Percentiles rank a stretch among this genome's conserved stretches.
Conservation (phyloP, 2,888 invertebrate genomes). For the Agonopterix heracliana region DNA sequence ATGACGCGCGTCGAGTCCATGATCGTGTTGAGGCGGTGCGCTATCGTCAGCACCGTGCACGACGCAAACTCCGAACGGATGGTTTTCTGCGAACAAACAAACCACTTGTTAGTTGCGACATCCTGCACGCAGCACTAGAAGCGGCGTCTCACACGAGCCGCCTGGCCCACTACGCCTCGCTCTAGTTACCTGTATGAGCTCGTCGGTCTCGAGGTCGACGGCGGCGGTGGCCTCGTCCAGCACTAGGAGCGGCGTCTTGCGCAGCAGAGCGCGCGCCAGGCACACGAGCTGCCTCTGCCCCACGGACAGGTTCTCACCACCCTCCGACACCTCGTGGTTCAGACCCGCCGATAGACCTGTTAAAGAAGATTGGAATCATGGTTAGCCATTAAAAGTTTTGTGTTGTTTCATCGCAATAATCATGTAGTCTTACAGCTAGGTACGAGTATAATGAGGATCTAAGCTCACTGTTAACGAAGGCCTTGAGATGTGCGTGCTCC, state of each 20-base stretch:
- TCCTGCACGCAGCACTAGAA: too few relatives aligned
- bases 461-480: slow-evolving; percentile 81
- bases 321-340: slow-evolving; percentile 90
- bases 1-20: slow-evolving; percentile 92
- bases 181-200: slow-evolving; percentile 82
- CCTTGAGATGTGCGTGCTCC: slow-evolving; percentile 92
- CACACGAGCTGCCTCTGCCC: slow-evolving; percentile 94
- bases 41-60: slow-evolving; percentile 94
- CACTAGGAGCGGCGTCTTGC: slow-evolving; percentile 90
- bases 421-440: too few relatives aligned
- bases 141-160: too few relatives aligned
- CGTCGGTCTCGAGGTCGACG: slow-evolving; percentile 93
- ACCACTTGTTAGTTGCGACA: too few relatives aligned
- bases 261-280: slow-evolving; percentile 87
- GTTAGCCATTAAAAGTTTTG: too few relatives aligned
- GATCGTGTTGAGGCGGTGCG: slow-evolving; percentile 94
- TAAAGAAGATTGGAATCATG: too few relatives aligned
- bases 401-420: too few relatives aligned
- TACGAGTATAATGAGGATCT: too few relatives aligned
- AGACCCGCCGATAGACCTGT: slow-evolving; percentile 83
- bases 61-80: slow-evolving; percentile 90
- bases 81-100: slow-evolving; percentile 78
- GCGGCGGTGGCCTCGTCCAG: slow-evolving; percentile 94
- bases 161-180: too few relatives aligned
- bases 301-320: slow-evolving; percentile 93